Percentiles rank a stretch among this genome's conserved stretches.
Conservation (phyloP, 2,113 vertebrate genomes). For the Sakesphorus luctuosus region DNA sequence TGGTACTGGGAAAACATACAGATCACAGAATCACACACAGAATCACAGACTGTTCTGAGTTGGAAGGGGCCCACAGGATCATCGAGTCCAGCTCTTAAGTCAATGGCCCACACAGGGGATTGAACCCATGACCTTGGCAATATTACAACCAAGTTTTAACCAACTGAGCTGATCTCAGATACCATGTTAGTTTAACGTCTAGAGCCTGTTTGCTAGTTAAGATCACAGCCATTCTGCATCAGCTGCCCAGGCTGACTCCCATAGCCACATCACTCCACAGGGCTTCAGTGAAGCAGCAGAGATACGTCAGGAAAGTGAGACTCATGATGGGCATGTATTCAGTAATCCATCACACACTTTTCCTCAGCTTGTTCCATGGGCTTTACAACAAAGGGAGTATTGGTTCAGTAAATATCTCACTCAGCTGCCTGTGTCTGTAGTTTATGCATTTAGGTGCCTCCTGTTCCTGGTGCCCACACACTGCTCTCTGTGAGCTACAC, state of each 20-base stretch:
- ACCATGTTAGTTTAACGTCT: neutral
- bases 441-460: neutral
- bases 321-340: accelerated
- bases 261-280: neutral
- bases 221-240: neutral
- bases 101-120: too few relatives aligned
- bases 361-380: neutral
- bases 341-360: neutral
- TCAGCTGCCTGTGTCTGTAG: neutral
- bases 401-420: neutral
- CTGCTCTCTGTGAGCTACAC: neutral
- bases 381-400: neutral
- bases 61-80: too few relatives aligned
- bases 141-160: too few relatives aligned
- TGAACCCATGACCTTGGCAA: too few relatives aligned
- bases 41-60: too few relatives aligned
- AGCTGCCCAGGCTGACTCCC: neutral
- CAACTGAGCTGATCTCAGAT: too few relatives aligned
- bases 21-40: neutral
- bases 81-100: too few relatives aligned
- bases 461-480: neutral
- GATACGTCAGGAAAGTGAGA: accelerated
- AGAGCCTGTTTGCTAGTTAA: neutral
- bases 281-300: neutral
- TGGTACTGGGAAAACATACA: neutral